Evolutionary conservation across 2,113 vertebrate genomes (phyloP), one percentile per base, ranked within the genome.

Genomic region (Toxotes jaculatrix): DNA sequence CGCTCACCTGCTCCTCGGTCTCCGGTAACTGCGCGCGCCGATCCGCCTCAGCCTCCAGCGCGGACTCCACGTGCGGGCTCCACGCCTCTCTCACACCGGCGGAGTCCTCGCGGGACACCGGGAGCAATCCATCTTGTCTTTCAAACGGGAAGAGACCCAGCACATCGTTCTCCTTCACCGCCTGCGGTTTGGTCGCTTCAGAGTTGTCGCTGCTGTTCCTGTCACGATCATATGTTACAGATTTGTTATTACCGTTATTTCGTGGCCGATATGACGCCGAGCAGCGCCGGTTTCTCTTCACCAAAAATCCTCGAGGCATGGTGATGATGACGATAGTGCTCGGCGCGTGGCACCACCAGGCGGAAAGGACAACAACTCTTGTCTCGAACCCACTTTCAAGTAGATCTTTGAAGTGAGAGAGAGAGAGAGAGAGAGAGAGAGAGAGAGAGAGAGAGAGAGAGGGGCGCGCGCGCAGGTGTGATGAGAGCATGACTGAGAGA

Each of bases 221-320:
- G 70, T 70, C 55, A 0, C 32, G 19, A 11, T 63, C 27, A 3
- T 0, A 7, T 0, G 60, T 13, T 4, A 10, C 74, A 0, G 80
- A 23, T 27, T 11, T 62, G 64, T 5, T 42, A 3, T 45, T 64
- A 3, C 16, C 34, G 69, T 12, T 77, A 1, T 19, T 74, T 23
- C 96, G 92, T 55, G 91, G 68, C 75, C 97, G 92, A 90, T 98
- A 97, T 0, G 95, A 96, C 32, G 94, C 92, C 7, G 90, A 80
- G 36, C 95, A 95, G 1, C 93, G 83, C 75, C 96, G 95, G 93
- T 89, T 96, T 76, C 98, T 95, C 92, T 99, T 99, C 81, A 99
- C 98, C 85, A 99, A 83, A 84, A 98, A 99, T 53, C 98, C 98
- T 79, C 97, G 95, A 78, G 98, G 98, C 98, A 99, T 99, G 72